These are phyloP conservation scores for Morpho achilles DNA, from an alignment of 2,888 invertebrate species.

Conservation along the genomic window DNA sequence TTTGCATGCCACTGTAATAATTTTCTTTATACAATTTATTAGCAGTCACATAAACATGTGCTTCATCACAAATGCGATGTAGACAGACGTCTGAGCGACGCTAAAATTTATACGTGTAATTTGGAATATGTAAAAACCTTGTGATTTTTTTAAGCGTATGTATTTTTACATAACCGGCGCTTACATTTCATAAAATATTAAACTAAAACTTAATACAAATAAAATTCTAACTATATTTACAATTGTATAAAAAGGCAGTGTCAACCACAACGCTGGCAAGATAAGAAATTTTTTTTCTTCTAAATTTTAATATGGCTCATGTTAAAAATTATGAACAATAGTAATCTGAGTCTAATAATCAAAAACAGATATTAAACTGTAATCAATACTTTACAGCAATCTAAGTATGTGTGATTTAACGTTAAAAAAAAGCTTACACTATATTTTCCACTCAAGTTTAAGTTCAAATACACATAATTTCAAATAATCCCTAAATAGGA, in stretches of 20 bases:
- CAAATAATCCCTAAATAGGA: slow-evolving; percentile 55
- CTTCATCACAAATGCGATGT: slow-evolving; percentile 72
- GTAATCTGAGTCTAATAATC: slow-evolving; percentile 39
- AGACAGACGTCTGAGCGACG: slow-evolving; percentile 72
- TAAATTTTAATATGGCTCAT: slow-evolving; percentile 77
- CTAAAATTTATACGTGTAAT: slow-evolving; percentile 24
- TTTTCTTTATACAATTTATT: slow-evolving; percentile 14
- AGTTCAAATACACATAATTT: slow-evolving; percentile 37
- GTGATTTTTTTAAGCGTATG: slow-evolving; percentile 5
- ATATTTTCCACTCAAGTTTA: slow-evolving; percentile 20
- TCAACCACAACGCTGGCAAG: slow-evolving; percentile 76
- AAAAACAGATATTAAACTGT: slow-evolving; percentile 25
- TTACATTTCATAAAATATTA: slow-evolving; percentile 22
- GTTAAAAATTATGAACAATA: slow-evolving; percentile 54
- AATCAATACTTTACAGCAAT: slow-evolving; percentile 33
- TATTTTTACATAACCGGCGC: slow-evolving; percentile 12
- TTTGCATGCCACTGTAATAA: slow-evolving; percentile 5
- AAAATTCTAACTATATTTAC: slow-evolving; percentile 55
- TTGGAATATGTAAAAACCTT: not conserved
- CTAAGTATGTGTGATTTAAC: slow-evolving; percentile 7
- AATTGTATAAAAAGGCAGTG: slow-evolving; percentile 68
- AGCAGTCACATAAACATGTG: slow-evolving; percentile 73
- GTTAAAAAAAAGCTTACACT: slow-evolving; percentile 17
- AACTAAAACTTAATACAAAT: slow-evolving; percentile 34
- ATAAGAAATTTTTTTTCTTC: slow-evolving; percentile 64